Evolutionary conservation across 2,797 vertebrate species (phyloP), one percentile per base, ranked within the genome.

Genomic region (Protonibea diacanthus): DNA sequence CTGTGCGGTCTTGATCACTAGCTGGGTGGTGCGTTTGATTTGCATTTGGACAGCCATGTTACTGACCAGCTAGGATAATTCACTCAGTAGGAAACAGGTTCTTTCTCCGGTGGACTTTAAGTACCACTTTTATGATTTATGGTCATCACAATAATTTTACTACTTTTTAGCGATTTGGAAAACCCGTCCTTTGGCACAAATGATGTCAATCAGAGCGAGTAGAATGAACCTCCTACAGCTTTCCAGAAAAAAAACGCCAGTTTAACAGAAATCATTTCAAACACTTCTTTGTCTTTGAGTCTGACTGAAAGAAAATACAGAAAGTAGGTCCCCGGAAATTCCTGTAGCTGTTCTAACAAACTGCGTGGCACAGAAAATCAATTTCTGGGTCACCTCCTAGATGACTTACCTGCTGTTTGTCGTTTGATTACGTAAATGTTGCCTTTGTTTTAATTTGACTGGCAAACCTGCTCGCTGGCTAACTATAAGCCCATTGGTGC

Each of bases 321-420:
- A 89, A 82, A 83, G 62, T 85, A 83, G 76, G 74, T 79, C 74
- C 56, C 17, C 27, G 69, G 83, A 85, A 86, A 72, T 58, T 77
- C 65, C 67, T 74, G 21, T 68, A 21, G 56, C 51, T 52, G 38
- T 71, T 75, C 40, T 0, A 15, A 44, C 14, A 11, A 73, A 76
- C 61, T 17, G 56, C 59, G 7, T 14, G 48, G 38, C 56, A 58
- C 74, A 56, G 69, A 53, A 75, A 75, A 86, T 75, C 33, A 45
- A 71, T 85, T 71, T 85, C 65, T 86, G 77, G 72, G 74, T 88
- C 79, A 82, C 25, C 64, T 38, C 63, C 53, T 21, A 44, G 23
- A 2, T 77, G 80, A 71, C 70, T 69, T 76, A 58, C 69, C 56
- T 86, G 72, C 73, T 53, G 66, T 64, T 51, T 63, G 33, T 57